A percentile compares a stretch with the other conserved stretches of the same genome.
Conservation (phyloP, 2,113 vertebrate genomes). For the Paramormyrops kingsleyae region DNA sequence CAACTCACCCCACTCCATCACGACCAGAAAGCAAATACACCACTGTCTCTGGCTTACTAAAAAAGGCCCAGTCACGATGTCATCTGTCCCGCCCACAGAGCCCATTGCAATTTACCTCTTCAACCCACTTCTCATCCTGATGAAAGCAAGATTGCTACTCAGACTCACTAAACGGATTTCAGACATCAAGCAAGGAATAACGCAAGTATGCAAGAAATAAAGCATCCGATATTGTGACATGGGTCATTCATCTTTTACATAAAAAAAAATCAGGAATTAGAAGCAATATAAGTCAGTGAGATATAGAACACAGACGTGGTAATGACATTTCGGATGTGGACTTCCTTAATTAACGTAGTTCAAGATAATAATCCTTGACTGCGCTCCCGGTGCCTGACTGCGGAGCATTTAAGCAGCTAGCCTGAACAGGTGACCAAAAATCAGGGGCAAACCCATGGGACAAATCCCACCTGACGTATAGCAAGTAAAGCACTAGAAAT, state of each 20-base stretch:
- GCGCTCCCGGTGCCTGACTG: background rate
- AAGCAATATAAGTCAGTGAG: background rate
- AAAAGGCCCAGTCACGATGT: background rate
- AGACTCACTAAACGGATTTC: background rate
- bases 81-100: background rate
- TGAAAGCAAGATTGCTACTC: background rate
- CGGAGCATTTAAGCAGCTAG: background rate
- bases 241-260: slow-evolving; percentile 7
- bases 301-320: background rate
- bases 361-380: background rate
- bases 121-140: slow-evolving; percentile 2
- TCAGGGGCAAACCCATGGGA: background rate
- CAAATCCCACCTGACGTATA: background rate
- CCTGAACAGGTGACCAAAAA: background rate
- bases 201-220: background rate
- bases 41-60: background rate
- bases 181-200: background rate
- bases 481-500: background rate
- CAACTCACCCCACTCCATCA: background rate
- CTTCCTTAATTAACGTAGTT: background rate
- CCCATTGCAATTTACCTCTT: slow-evolving; percentile 4
- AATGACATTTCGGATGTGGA: background rate
- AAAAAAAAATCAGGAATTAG: background rate
- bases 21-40: background rate
- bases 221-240: background rate